Evolutionary conservation across 2,113 vertebrate genomes (phyloP), one percentile per base, ranked within the genome.

Genomic region (Podarcis muralis): DNA sequence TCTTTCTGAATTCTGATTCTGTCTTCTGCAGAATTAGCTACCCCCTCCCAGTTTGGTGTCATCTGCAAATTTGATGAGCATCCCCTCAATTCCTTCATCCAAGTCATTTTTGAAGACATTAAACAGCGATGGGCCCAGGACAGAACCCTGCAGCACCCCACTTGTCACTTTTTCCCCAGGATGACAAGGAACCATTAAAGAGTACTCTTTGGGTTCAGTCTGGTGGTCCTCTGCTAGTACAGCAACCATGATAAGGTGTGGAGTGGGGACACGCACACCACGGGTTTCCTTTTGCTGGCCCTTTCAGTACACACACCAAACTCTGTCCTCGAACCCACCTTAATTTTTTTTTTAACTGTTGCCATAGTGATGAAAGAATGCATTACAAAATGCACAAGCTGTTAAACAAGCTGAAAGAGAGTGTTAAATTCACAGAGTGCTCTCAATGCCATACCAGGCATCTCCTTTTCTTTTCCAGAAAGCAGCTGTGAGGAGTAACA

Each of bases 291-390:
- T 95, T 92, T 79, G 75, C 89, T 87, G 88, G 90, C 92, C 95
- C 93, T 94, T 94, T 62, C 4, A 77, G 94, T 92, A 88, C 93
- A 92, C 91, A 95, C 72, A 80, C 88, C 89, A 81, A 94, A 89
- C 18, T 57, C 78, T 91, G 81, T 22, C 95, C 91, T 94, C 72
- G 83, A 72, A 91, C 94, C 94, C 94, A 96, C 94, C 94, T 97
- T 96, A 97, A 96, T 95, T 97, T 97, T 95, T 97, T 95, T 97
- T 97, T 97, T 96, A 94, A 94, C 93, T 1, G 96, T 97, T 97
- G 91, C 96, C 93, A 97, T 97, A 94, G 95, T 0, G 59, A 97
- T 95, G 93, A 95, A 95, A 96, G 95, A 94, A 96, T 93, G 94
- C 95, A 95, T 96, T 96, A 97, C 96, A 96, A 97, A 97, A 96